These are phyloP conservation scores for Macropis europaea DNA, from an alignment of 2,888 invertebrate species.

Conservation along the genomic window DNA sequence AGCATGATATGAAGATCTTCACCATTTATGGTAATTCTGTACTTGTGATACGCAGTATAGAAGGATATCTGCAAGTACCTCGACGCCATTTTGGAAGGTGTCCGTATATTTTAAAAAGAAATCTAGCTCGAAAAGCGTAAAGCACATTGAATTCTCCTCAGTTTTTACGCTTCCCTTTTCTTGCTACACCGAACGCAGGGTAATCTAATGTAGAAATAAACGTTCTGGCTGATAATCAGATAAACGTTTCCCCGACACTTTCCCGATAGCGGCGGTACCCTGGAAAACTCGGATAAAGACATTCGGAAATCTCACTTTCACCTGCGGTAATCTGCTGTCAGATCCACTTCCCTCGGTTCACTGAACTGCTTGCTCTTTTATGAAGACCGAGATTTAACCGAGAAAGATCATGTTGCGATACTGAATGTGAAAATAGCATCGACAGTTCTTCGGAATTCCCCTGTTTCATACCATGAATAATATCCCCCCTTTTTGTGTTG, in stretches of 20 bases:
- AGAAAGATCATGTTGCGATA: not conserved
- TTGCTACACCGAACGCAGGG: not conserved
- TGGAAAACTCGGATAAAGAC: constrained; percentile 40
- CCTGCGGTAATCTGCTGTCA: constrained; percentile 27
- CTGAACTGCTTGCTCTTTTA: constrained; percentile 17
- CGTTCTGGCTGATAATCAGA: constrained; percentile 45
- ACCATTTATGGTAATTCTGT: too few relatives aligned
- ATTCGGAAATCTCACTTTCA: constrained; percentile 48
- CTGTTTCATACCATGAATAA: too few relatives aligned
- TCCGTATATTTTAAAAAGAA: too few relatives aligned
- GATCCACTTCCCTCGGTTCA: constrained; percentile 28
- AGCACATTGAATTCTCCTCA: not conserved
- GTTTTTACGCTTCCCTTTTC: not conserved
- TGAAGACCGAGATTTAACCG: not conserved
- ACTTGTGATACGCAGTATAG: too few relatives aligned
- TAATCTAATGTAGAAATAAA: constrained; percentile 32
- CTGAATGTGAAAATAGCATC: not conserved
- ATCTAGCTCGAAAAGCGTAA: not conserved
- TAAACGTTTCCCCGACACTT: constrained; percentile 41
- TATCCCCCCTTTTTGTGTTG: too few relatives aligned
- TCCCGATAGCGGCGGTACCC: constrained; percentile 23
- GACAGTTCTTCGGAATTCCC: too few relatives aligned
- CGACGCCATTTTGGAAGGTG: too few relatives aligned
- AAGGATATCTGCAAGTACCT: too few relatives aligned
- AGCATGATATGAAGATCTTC: too few relatives aligned